Evolutionary conservation across 1,140 invertebrate species (phyloP), one percentile per base, ranked within the genome.

Genomic region (Drosophila arawakana): DNA sequence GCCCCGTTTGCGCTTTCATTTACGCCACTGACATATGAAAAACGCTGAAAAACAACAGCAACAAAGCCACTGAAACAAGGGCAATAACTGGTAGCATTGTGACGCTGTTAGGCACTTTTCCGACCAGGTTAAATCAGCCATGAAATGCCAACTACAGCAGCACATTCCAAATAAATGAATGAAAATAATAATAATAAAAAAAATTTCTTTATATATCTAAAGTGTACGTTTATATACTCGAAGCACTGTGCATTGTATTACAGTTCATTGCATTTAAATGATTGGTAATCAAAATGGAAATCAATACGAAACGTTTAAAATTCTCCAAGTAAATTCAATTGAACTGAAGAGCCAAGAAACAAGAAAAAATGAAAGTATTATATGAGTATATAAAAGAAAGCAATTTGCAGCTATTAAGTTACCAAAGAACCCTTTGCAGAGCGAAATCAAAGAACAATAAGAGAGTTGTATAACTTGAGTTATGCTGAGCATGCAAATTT

Each of bases 1-100:
- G 84, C 84, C 84, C 84, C 80, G 84, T 88, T 88, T 89, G 84
- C 84, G 77, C 80, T 88, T 88, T 88, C 83, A 88, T 89, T 88
- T 89, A 83, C 83, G 84, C 83, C 83, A 83, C 83, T 88, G 83
- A 88, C 83, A 88, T 80, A 83, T 88, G 83, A 76, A 86, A 71
- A 86, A 82, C 68, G 72, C 43, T 77, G 78, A 66, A 66, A 67
- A 73, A 66, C 80, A 58, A 66, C 52, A 78, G 67, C 62, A 81
- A 81, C 67, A 68, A 66, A 55, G 41, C 50, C 50, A 35, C 50
- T 35, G 50, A 34, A 63, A 71, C 59, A 68, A 25, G 15, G 44
- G 50, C 63, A 46, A 67, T 57, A 46, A 70, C 66, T 66, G 60
- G 57, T 41, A 49, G 49, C 63, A 69, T 39, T 60, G 71, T 69